Percentiles rank a stretch among this genome's conserved stretches.
Evolutionary conservation across 2,113 vertebrate species (phyloP).

Genomic region (Psilopogon haemacephalus): DNA sequence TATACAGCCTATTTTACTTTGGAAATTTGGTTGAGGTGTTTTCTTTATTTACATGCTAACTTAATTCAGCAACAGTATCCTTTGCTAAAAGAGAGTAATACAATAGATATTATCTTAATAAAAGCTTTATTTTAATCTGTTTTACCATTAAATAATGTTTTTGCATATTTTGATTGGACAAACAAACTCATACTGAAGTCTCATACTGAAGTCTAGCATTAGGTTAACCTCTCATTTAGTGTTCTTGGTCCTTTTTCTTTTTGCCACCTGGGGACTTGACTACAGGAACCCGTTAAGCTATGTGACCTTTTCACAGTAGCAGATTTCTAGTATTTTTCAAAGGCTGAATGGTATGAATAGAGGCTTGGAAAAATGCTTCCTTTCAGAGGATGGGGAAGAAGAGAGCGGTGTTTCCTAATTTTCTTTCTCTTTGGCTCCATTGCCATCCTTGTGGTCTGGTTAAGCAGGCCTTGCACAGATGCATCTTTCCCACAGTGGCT

Average conservation of each 20-base stretch:
- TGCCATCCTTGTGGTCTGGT: neutral
- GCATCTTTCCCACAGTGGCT: neutral
- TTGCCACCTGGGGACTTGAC: neutral
- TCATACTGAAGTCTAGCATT: neutral
- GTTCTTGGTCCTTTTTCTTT: neutral
- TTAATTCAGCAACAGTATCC: neutral
- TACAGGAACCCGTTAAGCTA: neutral
- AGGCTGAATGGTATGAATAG: neutral
- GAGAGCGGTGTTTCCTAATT: neutral
- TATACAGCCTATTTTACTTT: rapidly evolving
- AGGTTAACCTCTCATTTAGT: neutral
- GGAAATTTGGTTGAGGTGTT: neutral
- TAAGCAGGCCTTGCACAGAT: neutral
- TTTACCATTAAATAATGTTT: neutral
- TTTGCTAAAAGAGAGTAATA: neutral
- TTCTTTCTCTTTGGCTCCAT: neutral
- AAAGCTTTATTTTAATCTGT: neutral
- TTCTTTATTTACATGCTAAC: neutral
- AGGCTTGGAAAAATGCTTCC: neutral
- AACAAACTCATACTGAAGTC: neutral
- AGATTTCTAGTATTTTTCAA: neutral
- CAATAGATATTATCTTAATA: neutral
- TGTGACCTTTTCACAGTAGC: neutral
- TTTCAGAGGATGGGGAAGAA: neutral
- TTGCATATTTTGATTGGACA: neutral